Evolutionary conservation across 1,140 invertebrate genomes (phyloP), one percentile per base, ranked within the genome.

Genomic region (Parapsyche elsis): DNA sequence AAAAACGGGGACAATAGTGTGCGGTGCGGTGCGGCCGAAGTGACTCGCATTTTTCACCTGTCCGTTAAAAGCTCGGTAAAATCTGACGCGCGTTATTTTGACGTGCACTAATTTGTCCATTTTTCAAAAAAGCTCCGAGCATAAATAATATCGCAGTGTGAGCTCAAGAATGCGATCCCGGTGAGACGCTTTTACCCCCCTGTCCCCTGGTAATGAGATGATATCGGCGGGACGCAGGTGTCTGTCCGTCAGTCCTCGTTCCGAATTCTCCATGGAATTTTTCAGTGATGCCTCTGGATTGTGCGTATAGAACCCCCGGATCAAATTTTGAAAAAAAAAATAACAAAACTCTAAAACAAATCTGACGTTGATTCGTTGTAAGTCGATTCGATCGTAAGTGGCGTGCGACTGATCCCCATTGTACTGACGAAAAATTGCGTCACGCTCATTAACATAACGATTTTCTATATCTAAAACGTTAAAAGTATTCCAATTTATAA

Each of bases 31-130:
- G 24, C n/a, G 7, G 30, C 30, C 30, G 7, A 38, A 23, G 70
- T 71, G 70, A 71, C 70, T 71, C 70, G 45, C 73, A 75, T 75
- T 75, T 75, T 57, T 75, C 73, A 57, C 38, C 71, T 67, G 64
- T 75, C 73, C 73, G 12, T 26, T 12, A 71, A 71, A 71, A 16
- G 70, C 26, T 23, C 80, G 44, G 81, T 81, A 21, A 76, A 80
- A 77, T 79, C 80, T 75, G 77, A 71, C 80, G 38, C 74, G 30
- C 23, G 30, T 77, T 81, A 80, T 81, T 81, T 81, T 81, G 81
- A 81, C 81, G 81, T 81, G 81, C 81, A 81, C 81, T 80, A 81
- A 81, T 81, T 81, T 77, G 81, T 79, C 78, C 77, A 81, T 81
- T 79, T 77, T 61, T 81, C 81, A 78, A 77, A 44, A 67, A 67